A percentile compares a stretch with the other conserved stretches of the same genome.
Conservation (phyloP, 2,797 vertebrate genomes). For the Scarus forsteni region DNA sequence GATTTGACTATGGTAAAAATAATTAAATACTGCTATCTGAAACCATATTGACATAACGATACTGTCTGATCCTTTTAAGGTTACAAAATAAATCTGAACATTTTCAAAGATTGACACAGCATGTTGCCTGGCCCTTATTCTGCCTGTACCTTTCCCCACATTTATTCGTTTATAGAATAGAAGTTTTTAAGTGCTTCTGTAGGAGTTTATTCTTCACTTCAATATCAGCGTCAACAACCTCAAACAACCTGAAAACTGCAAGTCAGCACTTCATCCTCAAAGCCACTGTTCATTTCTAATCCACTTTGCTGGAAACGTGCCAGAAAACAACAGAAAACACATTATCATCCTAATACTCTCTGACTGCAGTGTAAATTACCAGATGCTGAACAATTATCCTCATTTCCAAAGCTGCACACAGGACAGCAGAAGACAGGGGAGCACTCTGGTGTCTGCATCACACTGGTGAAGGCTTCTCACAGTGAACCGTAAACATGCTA, state of each 20-base stretch:
- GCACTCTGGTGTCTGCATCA: not conserved
- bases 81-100: no score
- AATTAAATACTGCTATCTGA: no score
- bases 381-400: constrained; percentile 59
- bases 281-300: constrained; percentile 19
- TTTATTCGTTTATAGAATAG: not conserved
- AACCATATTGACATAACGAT: no score
- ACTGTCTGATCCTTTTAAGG: no score
- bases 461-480: constrained; percentile 8
- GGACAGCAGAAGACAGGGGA: not conserved
- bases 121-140: no score
- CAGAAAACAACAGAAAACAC: constrained; percentile 40
- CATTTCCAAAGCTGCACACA: constrained; percentile 25
- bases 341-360: constrained; percentile 45
- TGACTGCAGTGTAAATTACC: constrained; percentile 53
- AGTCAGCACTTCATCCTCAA: constrained; percentile 33
- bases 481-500: constrained; percentile 7
- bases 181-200: not conserved
- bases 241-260: constrained; percentile 23
- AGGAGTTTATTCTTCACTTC: not conserved
- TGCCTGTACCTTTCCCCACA: no score
- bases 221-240: not conserved
- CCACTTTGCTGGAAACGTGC: constrained; percentile 24
- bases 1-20: no score
- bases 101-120: no score